Conservation (phyloP, 1,140 invertebrate species). For the Pectinophora gossypiella region DNA sequence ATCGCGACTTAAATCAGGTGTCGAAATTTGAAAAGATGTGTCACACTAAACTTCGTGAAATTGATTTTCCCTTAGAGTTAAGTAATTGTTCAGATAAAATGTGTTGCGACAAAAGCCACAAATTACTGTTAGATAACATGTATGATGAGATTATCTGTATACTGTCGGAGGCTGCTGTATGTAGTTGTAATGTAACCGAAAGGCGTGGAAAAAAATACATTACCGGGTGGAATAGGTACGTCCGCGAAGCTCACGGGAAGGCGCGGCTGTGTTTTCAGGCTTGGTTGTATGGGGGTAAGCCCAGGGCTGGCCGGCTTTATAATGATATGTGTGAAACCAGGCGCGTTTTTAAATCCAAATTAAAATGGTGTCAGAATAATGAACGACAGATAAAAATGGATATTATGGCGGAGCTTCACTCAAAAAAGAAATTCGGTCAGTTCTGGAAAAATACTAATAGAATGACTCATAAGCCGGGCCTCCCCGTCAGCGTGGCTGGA, state of each 20-base stretch:
- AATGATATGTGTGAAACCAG: slow-evolving; percentile 2
- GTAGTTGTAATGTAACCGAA: background rate
- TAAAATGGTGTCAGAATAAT: slow-evolving; percentile 10
- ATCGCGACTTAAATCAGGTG: background rate
- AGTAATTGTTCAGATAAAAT: background rate
- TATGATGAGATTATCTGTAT: background rate
- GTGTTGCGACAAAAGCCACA: background rate
- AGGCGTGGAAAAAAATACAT: background rate
- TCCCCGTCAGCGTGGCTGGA: slow-evolving; percentile 1
- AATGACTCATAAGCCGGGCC: background rate
- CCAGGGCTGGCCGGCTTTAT: background rate
- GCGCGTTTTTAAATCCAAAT: slow-evolving; percentile 2
- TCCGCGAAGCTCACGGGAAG: slow-evolving; percentile 1
- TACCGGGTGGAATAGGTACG: slow-evolving; percentile 5
- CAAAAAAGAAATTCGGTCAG: slow-evolving; percentile 3
- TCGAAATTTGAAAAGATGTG: background rate
- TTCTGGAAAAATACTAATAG: slow-evolving; percentile 8
- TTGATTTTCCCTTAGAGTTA: background rate
- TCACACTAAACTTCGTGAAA: background rate
- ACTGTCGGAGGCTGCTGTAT: background rate
- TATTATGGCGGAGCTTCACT: slow-evolving; percentile 2
- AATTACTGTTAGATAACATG: background rate
- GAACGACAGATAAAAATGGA: slow-evolving; percentile 9
- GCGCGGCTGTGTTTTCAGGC: slow-evolving; percentile 2
- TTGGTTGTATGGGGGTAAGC: background rate